Base-by-base conservation (phyloP, 2,113 vertebrate species). In the Larimichthys polyactis region DNA sequence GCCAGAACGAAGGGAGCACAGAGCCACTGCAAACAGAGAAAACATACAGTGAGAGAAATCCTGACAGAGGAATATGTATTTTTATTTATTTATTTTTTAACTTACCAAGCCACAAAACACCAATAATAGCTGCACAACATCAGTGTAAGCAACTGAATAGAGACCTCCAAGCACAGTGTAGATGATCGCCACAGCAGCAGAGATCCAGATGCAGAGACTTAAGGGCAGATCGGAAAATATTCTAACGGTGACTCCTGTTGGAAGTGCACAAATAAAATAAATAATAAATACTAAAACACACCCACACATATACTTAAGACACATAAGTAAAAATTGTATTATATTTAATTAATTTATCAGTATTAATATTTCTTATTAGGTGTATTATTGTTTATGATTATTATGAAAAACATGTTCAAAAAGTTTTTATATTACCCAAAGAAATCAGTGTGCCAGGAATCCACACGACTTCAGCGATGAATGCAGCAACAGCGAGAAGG, bases 101-200 rank as follows among this genome's bases (percentile, higher is more conserved):
- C 44, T 27, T 40, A 71, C 69, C 54, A 71, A 27, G 54, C 69
- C 46, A 7, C 27, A 0, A 17, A 71, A 17, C 36, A 46, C 54
- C 22, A 71, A 16, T 19, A 15, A 58, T 0, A 71, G 16, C 54
- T 71, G 69, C 36, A 71, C 12, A 54, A 46, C 54, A 19, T 71
- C 69, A 20, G 69, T 58, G 69, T 58, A 71, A 19, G 40, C 54
- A 7, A 71, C 52, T 12, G 69, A 71, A 24, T 58, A 58, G 52
- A 71, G 69, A 27, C 54, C 69, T 46, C 54, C 54, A 3, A 71
- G 69, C 19, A 58, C 36, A 7, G 69, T 71, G 69, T 58, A 71
- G 69, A 27, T 46, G 54, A 71, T 71, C 0, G 69, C 69, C 22
- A 71, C 69, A 11, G 15, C 69, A 20, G 54, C 52, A 27, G 69